Evolutionary conservation across 2,113 vertebrate genomes (phyloP).

Genomic region (Paedocypris sp.): DNA sequence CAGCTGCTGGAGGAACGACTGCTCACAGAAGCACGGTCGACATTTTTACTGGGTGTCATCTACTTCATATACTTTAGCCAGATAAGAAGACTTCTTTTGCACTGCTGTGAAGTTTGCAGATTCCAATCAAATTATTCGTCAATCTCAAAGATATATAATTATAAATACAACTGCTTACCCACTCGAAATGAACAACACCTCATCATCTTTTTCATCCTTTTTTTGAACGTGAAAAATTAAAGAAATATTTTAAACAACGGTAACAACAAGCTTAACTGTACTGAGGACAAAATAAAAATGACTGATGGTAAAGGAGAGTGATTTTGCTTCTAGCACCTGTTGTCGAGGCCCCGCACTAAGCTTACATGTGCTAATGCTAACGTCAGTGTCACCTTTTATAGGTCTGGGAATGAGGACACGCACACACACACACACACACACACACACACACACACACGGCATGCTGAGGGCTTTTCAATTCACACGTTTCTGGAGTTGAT

Average conservation of each 20-base stretch:
- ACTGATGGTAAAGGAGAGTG: neutral
- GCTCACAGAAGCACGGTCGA: neutral
- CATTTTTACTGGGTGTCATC: too few relatives aligned
- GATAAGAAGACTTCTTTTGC: too few relatives aligned
- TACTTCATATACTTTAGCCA: too few relatives aligned
- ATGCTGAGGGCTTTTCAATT: constrained; percentile 38
- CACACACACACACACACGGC: neutral
- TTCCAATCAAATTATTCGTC: too few relatives aligned
- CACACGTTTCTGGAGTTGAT: constrained; percentile 1
- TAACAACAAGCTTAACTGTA: neutral
- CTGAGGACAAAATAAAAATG: neutral
- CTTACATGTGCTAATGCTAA: neutral
- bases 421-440: constrained; percentile 9
- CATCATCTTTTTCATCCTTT: too few relatives aligned
- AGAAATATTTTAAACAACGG: too few relatives aligned
- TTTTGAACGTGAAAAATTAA: neutral
- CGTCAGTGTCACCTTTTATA: constrained; percentile 27
- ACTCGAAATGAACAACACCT: too few relatives aligned
- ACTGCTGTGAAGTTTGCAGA: too few relatives aligned
- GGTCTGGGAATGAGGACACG: constrained; percentile 17
- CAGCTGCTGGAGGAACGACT: neutral
- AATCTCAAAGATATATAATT: too few relatives aligned
- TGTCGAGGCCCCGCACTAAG: constrained; percentile 10
- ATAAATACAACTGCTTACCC: too few relatives aligned
- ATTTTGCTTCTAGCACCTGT: constrained; percentile 30